Evolutionary conservation across 2,113 vertebrate species (phyloP), one percentile per base, ranked within the genome.

Genomic region (Morone saxatilis): DNA sequence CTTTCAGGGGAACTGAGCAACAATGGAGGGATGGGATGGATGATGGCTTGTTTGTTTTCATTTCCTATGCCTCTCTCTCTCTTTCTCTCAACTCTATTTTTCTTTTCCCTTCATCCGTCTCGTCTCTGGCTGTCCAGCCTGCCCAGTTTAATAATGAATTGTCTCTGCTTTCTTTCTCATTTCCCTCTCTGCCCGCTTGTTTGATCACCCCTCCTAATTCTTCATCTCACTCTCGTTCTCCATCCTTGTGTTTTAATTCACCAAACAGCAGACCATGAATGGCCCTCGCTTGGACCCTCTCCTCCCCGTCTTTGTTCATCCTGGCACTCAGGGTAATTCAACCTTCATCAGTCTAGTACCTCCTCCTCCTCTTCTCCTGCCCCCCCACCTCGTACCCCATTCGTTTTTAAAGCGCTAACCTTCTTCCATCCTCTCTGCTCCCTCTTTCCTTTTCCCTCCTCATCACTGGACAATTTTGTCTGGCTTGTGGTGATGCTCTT

Each of bases 11-110:
- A 83, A 53, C 87, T 66, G 25, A 87, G 86, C 87, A 91, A 92
- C 87, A 92, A 93, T 89, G 59, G 83, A 88, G 63, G 86, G 73
- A 79, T 41, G 78, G 83, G 85, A 94, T 83, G 83, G 90, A 92
- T 80, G 93, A 92, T 83, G 89, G 77, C 88, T 88, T 91, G 91
- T 94, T 95, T 94, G 90, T 93, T 94, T 93, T 93, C 76, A 72
- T 89, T 88, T 81, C 66, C 74, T 84, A 63, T 76, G 74, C 88
- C 88, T 85, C 83, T 79, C 40, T 45, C 86, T 67, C 71, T 20
- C 74, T 66, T 82, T 76, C 38, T 61, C 43, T 56, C 53, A 70
- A 75, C 84, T 73, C 66, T 56, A 73, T 85, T 86, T 76, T 74
- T 85, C 71, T 80, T 76, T 65, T 60, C 53, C 70, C 81, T 77